Percentiles rank a stretch among this genome's conserved stretches.
phyloP scores from a whole-genome alignment of 2,888 invertebrate species.

The Dryocosmus kuriphilus region DNA sequence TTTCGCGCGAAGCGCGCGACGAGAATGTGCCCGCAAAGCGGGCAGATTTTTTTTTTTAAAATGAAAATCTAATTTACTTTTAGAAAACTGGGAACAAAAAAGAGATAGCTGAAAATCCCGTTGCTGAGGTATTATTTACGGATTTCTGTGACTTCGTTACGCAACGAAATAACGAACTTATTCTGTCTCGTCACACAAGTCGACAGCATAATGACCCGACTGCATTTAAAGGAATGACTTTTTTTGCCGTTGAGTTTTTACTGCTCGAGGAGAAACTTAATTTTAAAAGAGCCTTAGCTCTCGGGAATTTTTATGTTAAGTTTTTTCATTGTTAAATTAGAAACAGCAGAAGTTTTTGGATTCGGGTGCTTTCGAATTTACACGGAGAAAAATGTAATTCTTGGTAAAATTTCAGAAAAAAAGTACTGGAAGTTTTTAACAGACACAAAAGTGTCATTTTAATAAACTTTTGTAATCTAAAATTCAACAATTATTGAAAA shows the following conservation, averaged over 20 bases:
- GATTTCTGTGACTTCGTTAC: slow-evolving; percentile 5
- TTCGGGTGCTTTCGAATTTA: neutral
- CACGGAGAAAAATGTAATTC: too few species aligned
- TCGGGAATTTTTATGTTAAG: neutral
- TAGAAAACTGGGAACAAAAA: neutral
- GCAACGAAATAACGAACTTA: slow-evolving; percentile 11
- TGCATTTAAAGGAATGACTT: neutral
- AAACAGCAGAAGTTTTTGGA: slow-evolving; percentile 1
- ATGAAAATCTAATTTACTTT: neutral
- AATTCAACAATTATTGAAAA: too few species aligned
- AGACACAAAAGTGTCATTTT: too few species aligned
- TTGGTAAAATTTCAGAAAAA: too few species aligned
- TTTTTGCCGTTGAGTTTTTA: neutral
- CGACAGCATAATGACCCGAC: slow-evolving; percentile 13
- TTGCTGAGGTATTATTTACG: neutral
- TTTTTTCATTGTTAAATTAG: slow-evolving; percentile 6
- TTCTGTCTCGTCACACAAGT: slow-evolving; percentile 20
- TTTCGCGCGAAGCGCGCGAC: too few species aligned
- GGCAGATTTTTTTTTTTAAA: too few species aligned
- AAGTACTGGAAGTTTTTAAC: too few species aligned
- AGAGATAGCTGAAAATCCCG: slow-evolving; percentile 4
- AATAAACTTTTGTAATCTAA: too few species aligned
- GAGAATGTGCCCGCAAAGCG: too few species aligned
- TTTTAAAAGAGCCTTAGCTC: slow-evolving; percentile 22
- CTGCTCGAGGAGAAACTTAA: slow-evolving; percentile 1